Conservation (phyloP, 2,113 vertebrate species). For the Istiophorus platypterus region DNA sequence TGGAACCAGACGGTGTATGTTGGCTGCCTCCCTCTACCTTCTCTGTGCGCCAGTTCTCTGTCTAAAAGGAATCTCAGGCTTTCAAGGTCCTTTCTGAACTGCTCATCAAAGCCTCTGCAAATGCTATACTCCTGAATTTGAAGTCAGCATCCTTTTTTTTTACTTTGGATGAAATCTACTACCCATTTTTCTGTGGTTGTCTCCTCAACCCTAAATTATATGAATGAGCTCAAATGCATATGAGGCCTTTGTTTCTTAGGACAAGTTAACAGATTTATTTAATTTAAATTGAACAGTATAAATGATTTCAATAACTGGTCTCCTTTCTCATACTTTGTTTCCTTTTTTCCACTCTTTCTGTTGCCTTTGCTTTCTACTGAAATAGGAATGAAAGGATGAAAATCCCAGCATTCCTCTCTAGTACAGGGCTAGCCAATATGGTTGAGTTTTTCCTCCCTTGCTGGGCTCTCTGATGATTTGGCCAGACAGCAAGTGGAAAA, state of each 20-base stretch:
- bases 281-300: constrained; percentile 37
- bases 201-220: constrained; percentile 39
- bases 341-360: background rate
- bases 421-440: constrained; percentile 70
- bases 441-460: constrained; percentile 58
- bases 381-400: constrained; percentile 31
- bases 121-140: constrained; percentile 57
- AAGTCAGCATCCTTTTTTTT: constrained; percentile 59
- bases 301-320: constrained; percentile 33
- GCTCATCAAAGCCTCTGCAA: constrained; percentile 70
- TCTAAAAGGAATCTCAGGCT: constrained; percentile 72
- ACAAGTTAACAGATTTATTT: constrained; percentile 36
- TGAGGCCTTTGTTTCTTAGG: constrained; percentile 24
- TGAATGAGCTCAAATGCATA: constrained; percentile 33
- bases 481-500: constrained; percentile 73
- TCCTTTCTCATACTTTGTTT: background rate
- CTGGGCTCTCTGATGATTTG: constrained; percentile 71
- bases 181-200: constrained; percentile 34
- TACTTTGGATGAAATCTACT: constrained; percentile 46
- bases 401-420: constrained; percentile 64
- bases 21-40: constrained; percentile 50
- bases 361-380: constrained; percentile 14
- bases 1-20: constrained; percentile 62
- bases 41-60: constrained; percentile 56
- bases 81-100: constrained; percentile 69